Conservation (phyloP, 2,113 vertebrate genomes). For the Erythrolamprus reginae region DNA sequence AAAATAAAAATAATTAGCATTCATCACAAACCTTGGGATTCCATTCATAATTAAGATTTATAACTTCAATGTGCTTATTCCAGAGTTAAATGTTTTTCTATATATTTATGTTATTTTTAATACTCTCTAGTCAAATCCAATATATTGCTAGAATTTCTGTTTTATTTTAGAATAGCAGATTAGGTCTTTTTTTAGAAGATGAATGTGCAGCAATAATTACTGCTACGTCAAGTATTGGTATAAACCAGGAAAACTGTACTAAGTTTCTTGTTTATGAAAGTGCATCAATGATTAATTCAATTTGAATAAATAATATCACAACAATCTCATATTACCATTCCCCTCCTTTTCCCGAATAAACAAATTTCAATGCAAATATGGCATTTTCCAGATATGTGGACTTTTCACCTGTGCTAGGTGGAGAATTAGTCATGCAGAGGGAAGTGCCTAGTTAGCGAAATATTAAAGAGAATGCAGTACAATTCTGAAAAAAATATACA, state of each 20-base stretch:
- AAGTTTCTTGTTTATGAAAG: background rate
- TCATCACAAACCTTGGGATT: background rate
- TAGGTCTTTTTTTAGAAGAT: background rate
- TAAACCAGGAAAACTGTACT: background rate
- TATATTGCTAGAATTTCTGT: background rate
- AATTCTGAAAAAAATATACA: background rate
- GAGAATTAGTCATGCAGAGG: background rate
- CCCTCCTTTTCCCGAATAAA: background rate
- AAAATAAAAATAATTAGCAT: background rate
- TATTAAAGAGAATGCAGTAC: background rate
- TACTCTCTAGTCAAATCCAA: background rate
- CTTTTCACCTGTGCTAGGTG: background rate
- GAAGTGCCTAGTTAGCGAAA: background rate
- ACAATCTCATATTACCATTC: background rate
- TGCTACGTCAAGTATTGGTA: conserved; percentile 22
- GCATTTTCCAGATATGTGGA: background rate
- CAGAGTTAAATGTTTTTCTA: background rate
- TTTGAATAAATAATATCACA: conserved; percentile 11
- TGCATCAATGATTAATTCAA: conserved; percentile 16
- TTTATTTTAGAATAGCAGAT: background rate
- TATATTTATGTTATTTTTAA: background rate
- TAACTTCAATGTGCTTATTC: background rate
- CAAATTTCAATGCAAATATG: background rate
- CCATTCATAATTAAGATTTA: background rate
- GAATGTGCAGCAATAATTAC: conserved; percentile 7